Evolutionary conservation across 2,113 vertebrate species (phyloP).

Genomic region (Ellobius talpinus): DNA sequence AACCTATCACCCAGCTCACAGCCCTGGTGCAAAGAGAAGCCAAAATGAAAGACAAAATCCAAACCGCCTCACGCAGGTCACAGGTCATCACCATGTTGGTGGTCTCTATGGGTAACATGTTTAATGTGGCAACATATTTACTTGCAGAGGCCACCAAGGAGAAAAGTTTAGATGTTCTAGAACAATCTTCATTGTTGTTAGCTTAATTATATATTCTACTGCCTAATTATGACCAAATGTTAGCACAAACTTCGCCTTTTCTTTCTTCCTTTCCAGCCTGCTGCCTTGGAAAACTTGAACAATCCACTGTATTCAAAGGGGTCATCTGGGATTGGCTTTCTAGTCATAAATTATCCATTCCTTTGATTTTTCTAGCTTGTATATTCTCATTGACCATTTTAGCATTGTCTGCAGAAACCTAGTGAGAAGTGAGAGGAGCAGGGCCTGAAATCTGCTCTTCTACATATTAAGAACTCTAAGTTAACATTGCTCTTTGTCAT

Average conservation of each 20-base stretch:
- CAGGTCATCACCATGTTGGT: neutral
- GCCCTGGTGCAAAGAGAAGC: neutral
- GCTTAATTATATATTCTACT: conserved; percentile 30
- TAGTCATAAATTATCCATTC: neutral
- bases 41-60: neutral
- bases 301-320: neutral
- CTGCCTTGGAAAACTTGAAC: neutral
- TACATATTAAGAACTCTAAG: conserved; percentile 37
- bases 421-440: neutral
- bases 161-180: conserved; percentile 29
- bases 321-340: conserved; percentile 33
- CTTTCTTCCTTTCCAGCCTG: neutral
- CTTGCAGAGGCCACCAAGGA: neutral
- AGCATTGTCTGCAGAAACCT: conserved; percentile 26
- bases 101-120: neutral
- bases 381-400: conserved; percentile 34
- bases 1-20: neutral
- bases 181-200: conserved; percentile 39
- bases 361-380: conserved; percentile 17
- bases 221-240: conserved; percentile 32
- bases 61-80: neutral
- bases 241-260: conserved; percentile 37
- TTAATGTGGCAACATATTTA: conserved; percentile 15
- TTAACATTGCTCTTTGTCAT: conserved; percentile 7
- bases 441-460: conserved; percentile 54